Evolutionary conservation across 2,888 invertebrate genomes (phyloP).

Genomic region (Dynastes grantii): DNA sequence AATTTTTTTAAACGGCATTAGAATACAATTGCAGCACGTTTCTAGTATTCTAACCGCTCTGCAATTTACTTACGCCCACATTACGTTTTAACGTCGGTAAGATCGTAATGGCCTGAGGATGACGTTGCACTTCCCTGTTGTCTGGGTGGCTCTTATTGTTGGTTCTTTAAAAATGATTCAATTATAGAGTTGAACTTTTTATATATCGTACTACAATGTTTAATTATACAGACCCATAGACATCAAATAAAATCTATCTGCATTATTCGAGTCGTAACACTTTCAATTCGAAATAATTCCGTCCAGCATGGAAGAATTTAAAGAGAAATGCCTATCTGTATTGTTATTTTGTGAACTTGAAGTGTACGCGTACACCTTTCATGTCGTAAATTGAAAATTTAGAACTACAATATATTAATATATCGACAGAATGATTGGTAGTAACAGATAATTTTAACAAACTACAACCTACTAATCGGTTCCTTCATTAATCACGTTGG

Average conservation of each 20-base stretch:
- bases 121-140: constrained; percentile 53
- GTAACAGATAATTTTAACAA: too few species aligned
- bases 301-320: neutral
- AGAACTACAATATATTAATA: too few species aligned
- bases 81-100: constrained; percentile 45
- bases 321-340: constrained; percentile 31
- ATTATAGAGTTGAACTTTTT: constrained; percentile 55
- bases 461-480: too few species aligned
- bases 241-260: constrained; percentile 28
- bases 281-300: constrained; percentile 45
- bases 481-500: too few species aligned
- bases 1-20: constrained; percentile 50
- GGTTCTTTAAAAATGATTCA: constrained; percentile 57
- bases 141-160: constrained; percentile 53
- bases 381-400: neutral
- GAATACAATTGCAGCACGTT: constrained; percentile 55
- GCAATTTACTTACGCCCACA: constrained; percentile 57
- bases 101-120: constrained; percentile 53
- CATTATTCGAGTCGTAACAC: constrained; percentile 35
- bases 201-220: constrained; percentile 52
- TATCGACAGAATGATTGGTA: too few species aligned
- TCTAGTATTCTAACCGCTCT: constrained; percentile 55
- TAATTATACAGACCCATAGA: constrained; percentile 51
- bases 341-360: constrained; percentile 33
- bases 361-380: neutral